phyloP scores from a whole-genome alignment of 2,888 invertebrate genomes.

The Pandemis corylana region DNA sequence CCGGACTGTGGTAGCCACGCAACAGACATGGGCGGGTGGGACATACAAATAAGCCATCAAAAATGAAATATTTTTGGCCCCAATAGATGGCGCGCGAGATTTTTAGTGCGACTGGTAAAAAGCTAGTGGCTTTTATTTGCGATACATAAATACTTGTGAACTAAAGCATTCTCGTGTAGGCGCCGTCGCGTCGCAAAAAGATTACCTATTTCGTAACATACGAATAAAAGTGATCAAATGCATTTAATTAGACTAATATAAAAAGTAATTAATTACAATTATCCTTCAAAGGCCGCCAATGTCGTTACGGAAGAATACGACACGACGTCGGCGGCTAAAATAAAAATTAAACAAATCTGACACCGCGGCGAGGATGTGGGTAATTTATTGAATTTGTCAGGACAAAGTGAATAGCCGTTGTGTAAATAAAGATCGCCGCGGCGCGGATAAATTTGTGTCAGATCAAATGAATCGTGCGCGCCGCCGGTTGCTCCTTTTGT shows the following conservation, averaged over 20 bases:
- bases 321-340: conserved; percentile 74
- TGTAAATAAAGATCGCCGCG: conserved; percentile 79
- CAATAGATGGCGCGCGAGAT: too few species aligned
- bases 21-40: too few species aligned
- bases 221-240: too few species aligned
- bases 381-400: conserved; percentile 85
- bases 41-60: too few species aligned
- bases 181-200: too few species aligned
- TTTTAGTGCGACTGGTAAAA: too few species aligned
- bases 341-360: conserved; percentile 71
- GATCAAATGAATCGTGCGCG: conserved; percentile 82
- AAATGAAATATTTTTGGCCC: too few species aligned
- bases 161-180: too few species aligned
- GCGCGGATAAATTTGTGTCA: conserved; percentile 84
- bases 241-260: not conserved
- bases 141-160: too few species aligned
- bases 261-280: not conserved
- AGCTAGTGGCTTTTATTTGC: too few species aligned
- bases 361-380: conserved; percentile 77
- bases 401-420: conserved; percentile 79
- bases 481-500: conserved; percentile 78
- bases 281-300: conserved; percentile 53
- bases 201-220: too few species aligned
- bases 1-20: too few species aligned
- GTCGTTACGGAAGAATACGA: conserved; percentile 75